phyloP scores from a whole-genome alignment of 2,113 vertebrate species.

The Odobenus rosmarus region DNA sequence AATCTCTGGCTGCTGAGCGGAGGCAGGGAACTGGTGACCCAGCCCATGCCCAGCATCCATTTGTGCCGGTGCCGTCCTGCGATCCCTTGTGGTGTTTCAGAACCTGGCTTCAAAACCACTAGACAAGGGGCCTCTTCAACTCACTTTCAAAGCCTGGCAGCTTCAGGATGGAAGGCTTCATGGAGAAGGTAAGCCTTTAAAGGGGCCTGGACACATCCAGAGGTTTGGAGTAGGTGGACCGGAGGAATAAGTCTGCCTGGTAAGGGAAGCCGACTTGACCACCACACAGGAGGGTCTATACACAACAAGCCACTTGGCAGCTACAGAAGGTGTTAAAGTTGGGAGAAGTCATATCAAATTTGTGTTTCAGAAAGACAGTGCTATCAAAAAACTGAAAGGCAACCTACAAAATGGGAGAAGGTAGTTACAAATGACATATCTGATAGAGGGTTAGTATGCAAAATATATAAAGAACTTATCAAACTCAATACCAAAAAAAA shows the following conservation, averaged over 20 bases:
- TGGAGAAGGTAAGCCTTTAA: background rate
- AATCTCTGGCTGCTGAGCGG: background rate
- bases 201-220: background rate
- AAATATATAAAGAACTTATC: background rate
- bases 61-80: background rate
- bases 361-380: background rate
- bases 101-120: background rate
- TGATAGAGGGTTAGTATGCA: background rate
- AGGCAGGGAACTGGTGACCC: background rate
- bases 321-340: background rate
- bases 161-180: background rate
- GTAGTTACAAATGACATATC: background rate
- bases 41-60: background rate
- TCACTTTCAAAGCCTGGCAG: background rate
- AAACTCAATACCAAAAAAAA: background rate
- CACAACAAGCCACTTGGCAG: too few relatives aligned
- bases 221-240: background rate
- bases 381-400: background rate
- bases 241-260: background rate
- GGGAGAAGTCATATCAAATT: background rate
- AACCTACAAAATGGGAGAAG: background rate
- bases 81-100: background rate
- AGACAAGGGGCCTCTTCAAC: background rate
- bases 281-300: too few relatives aligned
- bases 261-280: background rate